phyloP scores from a whole-genome alignment of 1,140 invertebrate genomes.

The Pseudomyrmex cubaensis region DNA sequence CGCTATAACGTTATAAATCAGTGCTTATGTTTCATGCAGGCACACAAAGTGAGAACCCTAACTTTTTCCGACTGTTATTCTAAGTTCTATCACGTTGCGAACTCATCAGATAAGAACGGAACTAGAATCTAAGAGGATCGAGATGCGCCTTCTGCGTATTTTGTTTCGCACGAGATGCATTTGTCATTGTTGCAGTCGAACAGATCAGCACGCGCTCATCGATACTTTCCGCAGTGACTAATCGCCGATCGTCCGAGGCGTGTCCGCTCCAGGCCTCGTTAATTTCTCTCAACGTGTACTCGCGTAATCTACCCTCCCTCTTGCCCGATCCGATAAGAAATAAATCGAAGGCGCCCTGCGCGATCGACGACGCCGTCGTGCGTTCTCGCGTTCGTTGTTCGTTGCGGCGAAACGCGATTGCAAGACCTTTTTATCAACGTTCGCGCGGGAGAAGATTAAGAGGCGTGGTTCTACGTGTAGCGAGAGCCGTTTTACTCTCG shows the following conservation, averaged over 20 bases:
- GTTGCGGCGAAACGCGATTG: slow-evolving; percentile 46
- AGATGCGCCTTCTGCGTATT: neutral
- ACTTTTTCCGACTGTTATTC: neutral
- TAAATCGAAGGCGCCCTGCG: slow-evolving; percentile 44
- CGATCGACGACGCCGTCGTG: slow-evolving; percentile 31
- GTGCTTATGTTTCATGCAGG: neutral
- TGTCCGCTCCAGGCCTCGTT: slow-evolving; percentile 57
- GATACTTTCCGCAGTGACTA: slow-evolving; percentile 64
- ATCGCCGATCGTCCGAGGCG: slow-evolving; percentile 60
- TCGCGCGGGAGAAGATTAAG: slow-evolving; percentile 61
- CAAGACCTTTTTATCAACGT: slow-evolving; percentile 54
- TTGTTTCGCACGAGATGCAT: slow-evolving; percentile 34
- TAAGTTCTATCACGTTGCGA: neutral
- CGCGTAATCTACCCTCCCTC: neutral
- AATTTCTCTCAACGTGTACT: slow-evolving; percentile 31
- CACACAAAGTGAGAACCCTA: too few relatives aligned
- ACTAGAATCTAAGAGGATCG: too few relatives aligned
- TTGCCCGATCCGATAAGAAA: slow-evolving; percentile 46
- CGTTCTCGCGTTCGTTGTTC: slow-evolving; percentile 45
- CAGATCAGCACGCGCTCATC: slow-evolving; percentile 51
- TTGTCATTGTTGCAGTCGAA: slow-evolving; percentile 59
- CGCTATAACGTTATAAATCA: slow-evolving; percentile 25
- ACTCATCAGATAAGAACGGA: neutral
- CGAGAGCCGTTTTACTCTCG: neutral
- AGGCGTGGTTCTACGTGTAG: slow-evolving; percentile 57